Conservation (phyloP, 37 sponge, comb jelly and placozoan genomes). For the Dysidea cf. avara region DNA sequence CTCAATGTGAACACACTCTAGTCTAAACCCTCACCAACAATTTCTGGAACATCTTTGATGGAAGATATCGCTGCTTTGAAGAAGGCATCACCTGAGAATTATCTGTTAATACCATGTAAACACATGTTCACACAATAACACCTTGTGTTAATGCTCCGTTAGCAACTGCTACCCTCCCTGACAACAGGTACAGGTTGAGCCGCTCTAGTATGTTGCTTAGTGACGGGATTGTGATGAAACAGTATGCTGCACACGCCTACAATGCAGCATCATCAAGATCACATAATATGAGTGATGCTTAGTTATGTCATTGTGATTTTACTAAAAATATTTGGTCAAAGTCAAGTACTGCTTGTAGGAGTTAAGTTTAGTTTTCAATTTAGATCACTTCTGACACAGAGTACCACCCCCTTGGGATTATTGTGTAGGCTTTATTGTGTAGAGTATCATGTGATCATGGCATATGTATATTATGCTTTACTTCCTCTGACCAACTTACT, state of each 20-base stretch:
- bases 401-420: no score
- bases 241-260: slow-evolving; percentile 95
- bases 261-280: background rate
- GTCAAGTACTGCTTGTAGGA: background rate
- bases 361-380: no score
- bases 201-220: slow-evolving; percentile 57
- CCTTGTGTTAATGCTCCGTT: slow-evolving; percentile 96
- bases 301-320: background rate
- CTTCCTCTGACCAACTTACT: no score
- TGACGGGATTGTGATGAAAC: slow-evolving; percentile 96
- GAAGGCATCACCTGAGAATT: slow-evolving; percentile 96
- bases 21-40: no score
- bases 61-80: slow-evolving; percentile 82
- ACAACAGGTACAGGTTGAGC: slow-evolving; percentile 89
- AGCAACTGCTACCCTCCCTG: slow-evolving; percentile 86
- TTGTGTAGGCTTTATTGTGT: no score
- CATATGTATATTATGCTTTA: no score
- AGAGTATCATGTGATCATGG: no score
- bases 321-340: background rate
- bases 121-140: background rate
- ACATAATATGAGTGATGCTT: no score
- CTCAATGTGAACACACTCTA: no score
- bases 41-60: slow-evolving; percentile 77
- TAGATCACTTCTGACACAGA: no score
- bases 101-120: background rate